Base-by-base conservation (phyloP, 2,113 vertebrate species). In the Osmerus eperlanus region DNA sequence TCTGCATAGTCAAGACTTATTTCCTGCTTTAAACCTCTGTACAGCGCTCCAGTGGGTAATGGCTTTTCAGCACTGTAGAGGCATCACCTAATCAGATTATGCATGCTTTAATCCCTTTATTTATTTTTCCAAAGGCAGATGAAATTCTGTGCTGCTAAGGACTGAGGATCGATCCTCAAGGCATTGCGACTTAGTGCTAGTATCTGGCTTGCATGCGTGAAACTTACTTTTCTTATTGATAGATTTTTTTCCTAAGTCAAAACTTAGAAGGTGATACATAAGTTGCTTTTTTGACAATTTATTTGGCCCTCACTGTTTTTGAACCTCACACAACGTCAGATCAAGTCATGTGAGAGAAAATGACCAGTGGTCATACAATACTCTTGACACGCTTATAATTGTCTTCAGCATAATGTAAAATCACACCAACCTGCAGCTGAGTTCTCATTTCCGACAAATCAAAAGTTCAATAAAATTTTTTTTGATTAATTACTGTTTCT, bases 401-500 rank as follows among this genome's bases (percentile, higher is more conserved):
- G 84, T 88, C 83, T 85, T 80, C 81, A 80, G 77, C 82, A 71
- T 79, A 83, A 83, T 85, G 76, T 84, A 76, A 84, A 90, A 89
- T 84, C 81, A 83, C 85, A 82, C 80, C 78, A 28, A 18, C 23
- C 19, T 65, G 16, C 36, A 32, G 66, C 55, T 51, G 60, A 68
- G 29, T 5, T 65, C 70, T 47, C 69, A 25, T 58, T 53, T n/a
- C 62, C 14, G 66, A 65, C 73, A 16, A 6, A 60, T 21, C 61
- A 47, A 28, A 55, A 69, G 64, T 65, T 65, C 64, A 65, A 65
- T 65, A n/a, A n/a, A n/a, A n/a, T n/a, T n/a, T n/a, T 85, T 74
- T 89, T 83, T 89, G 82, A 84, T 89, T 88, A 85, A 91, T 89
- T 85, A 85, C 82, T 41, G 69, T 81, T 73, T 75, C 80, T 84